Conservation (phyloP, 2,113 vertebrate genomes). For the Glareola pratincola region DNA sequence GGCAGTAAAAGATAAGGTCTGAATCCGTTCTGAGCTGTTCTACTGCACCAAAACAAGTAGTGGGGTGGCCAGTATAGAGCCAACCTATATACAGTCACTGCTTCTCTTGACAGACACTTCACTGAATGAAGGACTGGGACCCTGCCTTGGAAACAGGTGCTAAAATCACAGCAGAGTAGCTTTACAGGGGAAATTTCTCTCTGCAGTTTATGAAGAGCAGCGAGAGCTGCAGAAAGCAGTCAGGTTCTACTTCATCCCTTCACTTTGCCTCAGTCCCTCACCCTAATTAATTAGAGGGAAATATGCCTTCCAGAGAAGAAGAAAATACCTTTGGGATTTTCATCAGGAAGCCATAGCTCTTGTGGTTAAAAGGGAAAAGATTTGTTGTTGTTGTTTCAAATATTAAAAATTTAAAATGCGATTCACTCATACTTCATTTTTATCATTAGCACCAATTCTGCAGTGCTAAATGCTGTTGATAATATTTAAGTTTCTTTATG, state of each 20-base stretch:
- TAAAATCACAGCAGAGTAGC: background rate
- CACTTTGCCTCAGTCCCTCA: slow-evolving; percentile 10
- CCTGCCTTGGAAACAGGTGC: background rate
- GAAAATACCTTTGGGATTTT: slow-evolving; percentile 66
- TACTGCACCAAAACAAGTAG: fast-evolving
- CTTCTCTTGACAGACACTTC: background rate
- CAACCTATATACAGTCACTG: fast-evolving
- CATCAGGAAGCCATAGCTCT: slow-evolving; percentile 71
- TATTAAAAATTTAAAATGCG: slow-evolving; percentile 62
- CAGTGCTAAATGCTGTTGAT: slow-evolving; percentile 36
- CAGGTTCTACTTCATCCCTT: slow-evolving; percentile 17
- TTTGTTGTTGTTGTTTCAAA: slow-evolving; percentile 68
- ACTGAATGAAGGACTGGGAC: background rate
- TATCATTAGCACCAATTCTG: slow-evolving; percentile 65
- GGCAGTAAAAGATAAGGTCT: background rate
- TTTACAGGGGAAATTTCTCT: background rate
- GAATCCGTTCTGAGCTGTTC: background rate
- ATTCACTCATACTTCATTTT: slow-evolving; percentile 56
- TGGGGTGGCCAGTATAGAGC: background rate
- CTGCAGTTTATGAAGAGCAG: background rate
- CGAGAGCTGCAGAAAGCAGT: background rate
- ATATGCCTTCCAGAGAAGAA: slow-evolving; percentile 68
- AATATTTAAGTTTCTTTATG: slow-evolving; percentile 55
- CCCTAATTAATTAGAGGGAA: slow-evolving; percentile 73
- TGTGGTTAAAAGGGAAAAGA: slow-evolving; percentile 57